phyloP scores from a whole-genome alignment of 2,888 invertebrate genomes.

The Xestobium rufovillosum region DNA sequence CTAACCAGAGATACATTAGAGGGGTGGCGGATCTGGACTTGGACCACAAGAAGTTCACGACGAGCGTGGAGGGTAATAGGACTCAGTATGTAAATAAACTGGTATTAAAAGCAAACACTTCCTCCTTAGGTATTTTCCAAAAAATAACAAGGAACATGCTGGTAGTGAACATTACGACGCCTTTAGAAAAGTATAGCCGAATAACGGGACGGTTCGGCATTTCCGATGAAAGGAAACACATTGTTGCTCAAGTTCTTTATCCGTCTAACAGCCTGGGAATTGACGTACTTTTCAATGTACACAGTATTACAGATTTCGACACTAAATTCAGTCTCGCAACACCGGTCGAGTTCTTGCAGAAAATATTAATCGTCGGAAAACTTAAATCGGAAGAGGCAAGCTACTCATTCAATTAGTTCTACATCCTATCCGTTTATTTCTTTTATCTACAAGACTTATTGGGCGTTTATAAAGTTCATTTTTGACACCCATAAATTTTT shows the following conservation, averaged over 20 bases:
- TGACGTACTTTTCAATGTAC: conserved; percentile 58
- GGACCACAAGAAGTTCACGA: conserved; percentile 61
- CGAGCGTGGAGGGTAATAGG: conserved; percentile 53
- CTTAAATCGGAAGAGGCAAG: conserved; percentile 57
- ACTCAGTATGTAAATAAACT: not conserved
- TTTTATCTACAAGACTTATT: too few species aligned
- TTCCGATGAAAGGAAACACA: conserved; percentile 59
- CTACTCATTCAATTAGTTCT: conserved; percentile 19
- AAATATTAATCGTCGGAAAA: conserved; percentile 61
- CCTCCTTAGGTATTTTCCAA: conserved; percentile 54
- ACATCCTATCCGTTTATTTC: too few species aligned
- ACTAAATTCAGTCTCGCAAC: conserved; percentile 65
- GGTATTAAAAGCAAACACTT: conserved; percentile 6
- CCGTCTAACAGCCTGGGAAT: conserved; percentile 62
- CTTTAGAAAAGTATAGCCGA: conserved; percentile 57
- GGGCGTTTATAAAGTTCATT: too few species aligned
- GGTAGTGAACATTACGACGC: conserved; percentile 67
- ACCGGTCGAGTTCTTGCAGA: conserved; percentile 62
- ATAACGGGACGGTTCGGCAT: conserved; percentile 64
- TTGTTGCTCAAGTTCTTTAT: conserved; percentile 65
- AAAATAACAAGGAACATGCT: conserved; percentile 69
- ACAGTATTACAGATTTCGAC: conserved; percentile 61
- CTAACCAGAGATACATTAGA: conserved; percentile 54
- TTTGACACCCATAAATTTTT: too few species aligned
- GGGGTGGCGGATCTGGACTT: conserved; percentile 65